phyloP scores from a whole-genome alignment of 2,888 invertebrate genomes.

The Aplocera efformata region DNA sequence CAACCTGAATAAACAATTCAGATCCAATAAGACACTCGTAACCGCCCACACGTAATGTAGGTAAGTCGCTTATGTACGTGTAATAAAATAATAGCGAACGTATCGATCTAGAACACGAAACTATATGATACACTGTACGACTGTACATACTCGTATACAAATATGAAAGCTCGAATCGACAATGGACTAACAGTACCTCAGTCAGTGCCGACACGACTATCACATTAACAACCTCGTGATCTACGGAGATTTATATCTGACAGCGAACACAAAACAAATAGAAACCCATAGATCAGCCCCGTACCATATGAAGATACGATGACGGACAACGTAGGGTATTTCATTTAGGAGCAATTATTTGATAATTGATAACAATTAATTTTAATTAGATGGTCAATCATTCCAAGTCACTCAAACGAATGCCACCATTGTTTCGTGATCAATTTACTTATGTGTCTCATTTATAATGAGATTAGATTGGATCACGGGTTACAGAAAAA shows the following conservation, averaged over 20 bases:
- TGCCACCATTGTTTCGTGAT: background rate
- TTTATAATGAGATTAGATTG: too few species aligned
- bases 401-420: background rate
- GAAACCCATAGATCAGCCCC: conserved; percentile 12
- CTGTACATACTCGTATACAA: conserved; percentile 60
- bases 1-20: background rate
- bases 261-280: conserved; percentile 45
- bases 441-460: too few species aligned
- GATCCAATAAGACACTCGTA: conserved; percentile 6
- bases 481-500: too few species aligned
- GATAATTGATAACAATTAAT: background rate
- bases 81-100: conserved; percentile 18
- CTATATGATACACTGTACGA: conserved; percentile 59
- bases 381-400: background rate
- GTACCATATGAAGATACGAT: background rate
- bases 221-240: conserved; percentile 78
- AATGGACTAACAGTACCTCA: conserved; percentile 73
- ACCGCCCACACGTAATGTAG: conserved; percentile 8
- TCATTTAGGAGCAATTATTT: too few species aligned
- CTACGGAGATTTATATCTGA: conserved; percentile 74
- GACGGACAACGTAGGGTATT: too few species aligned
- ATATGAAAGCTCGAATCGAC: conserved; percentile 76
- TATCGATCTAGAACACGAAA: conserved; percentile 43
- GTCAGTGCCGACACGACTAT: conserved; percentile 75
- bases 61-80: background rate